Percentiles rank a stretch among this genome's conserved stretches.
These are phyloP conservation scores for Ostrea edulis DNA, from an alignment of 1,140 invertebrate genomes.

Conservation along the genomic window DNA sequence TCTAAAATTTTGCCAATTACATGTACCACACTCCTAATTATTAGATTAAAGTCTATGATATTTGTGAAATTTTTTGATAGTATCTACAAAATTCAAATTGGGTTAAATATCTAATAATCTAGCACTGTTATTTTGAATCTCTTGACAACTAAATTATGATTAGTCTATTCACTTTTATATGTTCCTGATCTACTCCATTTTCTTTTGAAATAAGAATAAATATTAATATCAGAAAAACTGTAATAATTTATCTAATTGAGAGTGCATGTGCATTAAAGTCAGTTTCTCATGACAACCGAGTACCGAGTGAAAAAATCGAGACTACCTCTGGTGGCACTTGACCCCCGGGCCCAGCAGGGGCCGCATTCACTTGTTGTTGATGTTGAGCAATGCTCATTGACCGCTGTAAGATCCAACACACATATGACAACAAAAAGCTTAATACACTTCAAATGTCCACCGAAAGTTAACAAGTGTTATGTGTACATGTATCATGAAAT, in stretches of 20 bases:
- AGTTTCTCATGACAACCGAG: slow-evolving; percentile 9
- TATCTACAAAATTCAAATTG: no score
- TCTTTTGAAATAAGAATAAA: not conserved
- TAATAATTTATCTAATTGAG: not conserved
- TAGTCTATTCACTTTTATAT: not conserved
- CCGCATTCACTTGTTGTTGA: slow-evolving; percentile 5
- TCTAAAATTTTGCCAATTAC: not conserved
- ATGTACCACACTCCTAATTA: not conserved
- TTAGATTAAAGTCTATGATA: no score
- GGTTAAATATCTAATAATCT: not conserved
- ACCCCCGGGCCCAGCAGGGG: slow-evolving; percentile 21
- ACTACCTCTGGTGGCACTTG: slow-evolving; percentile 11
- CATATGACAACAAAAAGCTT: slow-evolving; percentile 11
- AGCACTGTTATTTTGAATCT: not conserved
- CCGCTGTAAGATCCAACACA: slow-evolving; percentile 42
- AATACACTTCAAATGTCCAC: not conserved
- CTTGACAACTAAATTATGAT: not conserved
- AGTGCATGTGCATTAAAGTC: slow-evolving; percentile 23
- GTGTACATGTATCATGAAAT: no score
- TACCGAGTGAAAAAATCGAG: slow-evolving; percentile 6
- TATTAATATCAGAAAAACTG: not conserved
- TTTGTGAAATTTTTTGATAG: no score
- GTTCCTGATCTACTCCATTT: not conserved
- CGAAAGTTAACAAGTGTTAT: not conserved
- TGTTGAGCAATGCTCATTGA: slow-evolving; percentile 43